Conservation (phyloP, 2,797 vertebrate species). For the Champsocephalus gunnari region DNA sequence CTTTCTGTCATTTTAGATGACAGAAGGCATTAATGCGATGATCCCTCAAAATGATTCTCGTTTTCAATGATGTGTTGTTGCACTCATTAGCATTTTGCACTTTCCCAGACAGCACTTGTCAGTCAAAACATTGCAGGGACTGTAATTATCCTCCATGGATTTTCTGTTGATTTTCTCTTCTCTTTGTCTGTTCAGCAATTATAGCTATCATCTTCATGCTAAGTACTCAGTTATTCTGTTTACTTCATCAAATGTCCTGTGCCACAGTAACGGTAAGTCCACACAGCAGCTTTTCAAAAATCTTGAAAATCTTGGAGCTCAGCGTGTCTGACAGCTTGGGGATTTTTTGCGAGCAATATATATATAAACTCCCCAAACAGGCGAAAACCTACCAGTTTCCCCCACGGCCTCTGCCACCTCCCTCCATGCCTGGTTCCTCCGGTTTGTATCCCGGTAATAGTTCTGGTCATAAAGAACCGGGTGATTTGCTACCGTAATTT, state of each 20-base stretch:
- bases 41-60: background rate
- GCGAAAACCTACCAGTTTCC: too few relatives aligned
- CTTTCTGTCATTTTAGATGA: background rate
- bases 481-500: too few relatives aligned
- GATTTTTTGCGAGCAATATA: too few relatives aligned
- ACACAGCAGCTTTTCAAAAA: too few relatives aligned
- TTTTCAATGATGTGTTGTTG: background rate
- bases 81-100: background rate
- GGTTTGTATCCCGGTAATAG: too few relatives aligned
- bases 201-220: background rate
- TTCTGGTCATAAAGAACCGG: too few relatives aligned
- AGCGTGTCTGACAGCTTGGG: too few relatives aligned
- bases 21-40: background rate
- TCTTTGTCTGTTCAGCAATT: background rate
- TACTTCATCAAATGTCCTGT: slow-evolving; percentile 1
- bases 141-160: background rate
- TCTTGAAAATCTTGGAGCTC: too few relatives aligned
- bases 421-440: too few relatives aligned
- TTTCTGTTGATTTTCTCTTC: background rate
- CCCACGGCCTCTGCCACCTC: too few relatives aligned
- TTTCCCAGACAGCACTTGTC: background rate
- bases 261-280: background rate
- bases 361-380: too few relatives aligned
- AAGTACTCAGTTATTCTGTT: background rate
- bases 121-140: background rate